Conservation (phyloP, 2,113 vertebrate species). For the Gymnorhina tibicen region DNA sequence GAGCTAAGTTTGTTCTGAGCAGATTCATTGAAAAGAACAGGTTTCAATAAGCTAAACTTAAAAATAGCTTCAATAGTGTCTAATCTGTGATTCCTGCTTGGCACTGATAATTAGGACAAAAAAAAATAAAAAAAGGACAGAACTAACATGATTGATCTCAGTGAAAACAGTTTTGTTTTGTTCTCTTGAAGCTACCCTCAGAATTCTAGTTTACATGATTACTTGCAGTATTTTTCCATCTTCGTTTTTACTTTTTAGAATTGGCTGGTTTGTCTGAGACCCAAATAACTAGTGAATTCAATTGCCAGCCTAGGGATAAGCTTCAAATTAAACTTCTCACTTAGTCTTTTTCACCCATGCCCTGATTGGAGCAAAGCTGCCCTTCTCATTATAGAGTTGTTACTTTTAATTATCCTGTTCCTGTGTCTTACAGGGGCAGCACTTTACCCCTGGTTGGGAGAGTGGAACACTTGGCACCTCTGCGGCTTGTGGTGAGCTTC, state of each 20-base stretch:
- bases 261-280: background rate
- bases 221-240: constrained; percentile 30
- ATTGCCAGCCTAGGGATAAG: background rate
- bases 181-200: constrained; percentile 26
- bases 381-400: background rate
- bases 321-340: background rate
- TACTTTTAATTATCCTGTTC: background rate
- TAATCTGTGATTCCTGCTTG: constrained; percentile 61
- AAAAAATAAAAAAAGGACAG: background rate
- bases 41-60: constrained; percentile 49
- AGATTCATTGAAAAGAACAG: constrained; percentile 32
- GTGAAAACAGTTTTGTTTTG: constrained; percentile 47
- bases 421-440: background rate
- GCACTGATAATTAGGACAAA: constrained; percentile 51
- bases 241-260: background rate
- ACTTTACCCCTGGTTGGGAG: background rate
- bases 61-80: constrained; percentile 54
- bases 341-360: background rate
- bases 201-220: constrained; percentile 27
- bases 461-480: background rate
- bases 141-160: constrained; percentile 29
- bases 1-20: constrained; percentile 32
- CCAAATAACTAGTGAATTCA: background rate
- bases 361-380: background rate
- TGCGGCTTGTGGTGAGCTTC: background rate